Conservation (phyloP, 2,797 vertebrate genomes). For the Pyrocephalus nanus region DNA sequence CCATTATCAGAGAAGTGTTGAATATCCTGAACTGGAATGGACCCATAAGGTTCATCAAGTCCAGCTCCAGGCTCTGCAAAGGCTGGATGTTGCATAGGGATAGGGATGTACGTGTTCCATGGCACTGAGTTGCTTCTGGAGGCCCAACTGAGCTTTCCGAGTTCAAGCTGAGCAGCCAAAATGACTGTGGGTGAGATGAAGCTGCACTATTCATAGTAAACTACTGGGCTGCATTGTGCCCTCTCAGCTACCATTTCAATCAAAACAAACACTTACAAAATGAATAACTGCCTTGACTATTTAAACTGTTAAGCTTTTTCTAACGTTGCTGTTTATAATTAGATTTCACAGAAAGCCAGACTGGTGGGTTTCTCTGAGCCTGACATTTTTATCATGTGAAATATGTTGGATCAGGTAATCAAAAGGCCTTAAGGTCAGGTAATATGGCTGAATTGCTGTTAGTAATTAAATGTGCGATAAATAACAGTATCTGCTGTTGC, state of each 20-base stretch:
- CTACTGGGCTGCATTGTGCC: not conserved
- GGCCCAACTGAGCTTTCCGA: not conserved
- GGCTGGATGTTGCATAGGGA: not conserved
- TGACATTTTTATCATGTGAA: conserved; percentile 54
- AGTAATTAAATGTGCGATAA: conserved; percentile 46
- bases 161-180: not conserved
- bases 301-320: conserved; percentile 13
- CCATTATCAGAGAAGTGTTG: not conserved
- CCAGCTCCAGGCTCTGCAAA: not conserved
- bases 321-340: conserved; percentile 38
- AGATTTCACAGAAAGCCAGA: conserved; percentile 46
- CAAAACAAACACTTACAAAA: not conserved
- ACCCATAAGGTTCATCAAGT: not conserved
- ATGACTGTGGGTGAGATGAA: not conserved
- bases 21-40: not conserved
- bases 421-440: conserved; percentile 47
- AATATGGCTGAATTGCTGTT: conserved; percentile 47
- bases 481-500: conserved; percentile 33
- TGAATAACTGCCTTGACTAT: not conserved
- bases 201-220: not conserved
- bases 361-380: not conserved
- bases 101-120: fast-evolving
- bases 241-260: not conserved
- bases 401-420: conserved; percentile 55
- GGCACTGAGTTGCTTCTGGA: not conserved